Evolutionary conservation across 2,888 invertebrate genomes (phyloP).

Genomic region (Pristionchus japonicus): DNA sequence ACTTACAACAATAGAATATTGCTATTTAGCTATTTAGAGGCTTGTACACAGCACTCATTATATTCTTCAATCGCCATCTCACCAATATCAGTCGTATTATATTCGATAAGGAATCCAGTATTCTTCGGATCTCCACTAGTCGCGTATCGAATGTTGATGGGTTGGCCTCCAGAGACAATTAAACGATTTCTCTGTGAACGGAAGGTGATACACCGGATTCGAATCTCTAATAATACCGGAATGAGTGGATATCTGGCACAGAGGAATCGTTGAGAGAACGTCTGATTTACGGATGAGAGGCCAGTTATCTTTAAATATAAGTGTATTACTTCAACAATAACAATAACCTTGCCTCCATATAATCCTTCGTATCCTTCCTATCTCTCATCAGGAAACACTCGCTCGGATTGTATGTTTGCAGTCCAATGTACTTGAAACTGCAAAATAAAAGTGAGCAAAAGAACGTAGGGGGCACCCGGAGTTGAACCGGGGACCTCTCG

Average conservation of each 20-base stretch:
- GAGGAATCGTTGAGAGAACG: slow-evolving; percentile 21
- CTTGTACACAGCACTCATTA: no score
- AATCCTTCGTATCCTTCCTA: background rate
- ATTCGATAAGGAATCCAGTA: slow-evolving; percentile 67
- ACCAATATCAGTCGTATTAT: slow-evolving; percentile 64
- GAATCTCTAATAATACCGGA: background rate
- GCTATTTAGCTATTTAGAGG: no score
- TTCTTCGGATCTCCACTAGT: slow-evolving; percentile 64
- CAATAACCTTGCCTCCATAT: no score
- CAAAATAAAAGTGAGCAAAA: slow-evolving; percentile 41
- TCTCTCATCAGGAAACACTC: slow-evolving; percentile 59
- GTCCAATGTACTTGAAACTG: slow-evolving; percentile 65
- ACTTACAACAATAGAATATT: no score
- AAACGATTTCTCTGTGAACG: background rate
- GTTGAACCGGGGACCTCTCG: slow-evolving; percentile 74
- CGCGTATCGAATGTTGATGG: slow-evolving; percentile 55
- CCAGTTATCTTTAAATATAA: background rate
- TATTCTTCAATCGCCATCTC: background rate
- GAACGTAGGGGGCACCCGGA: slow-evolving; percentile 64
- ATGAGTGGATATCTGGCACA: slow-evolving; percentile 10
- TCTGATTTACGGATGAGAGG: background rate
- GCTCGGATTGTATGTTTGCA: slow-evolving; percentile 55
- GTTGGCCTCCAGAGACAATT: slow-evolving; percentile 20
- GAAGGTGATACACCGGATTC: background rate
- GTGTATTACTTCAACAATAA: background rate